phyloP scores from a whole-genome alignment of 2,113 vertebrate species.

The Zosterops pallidus region DNA sequence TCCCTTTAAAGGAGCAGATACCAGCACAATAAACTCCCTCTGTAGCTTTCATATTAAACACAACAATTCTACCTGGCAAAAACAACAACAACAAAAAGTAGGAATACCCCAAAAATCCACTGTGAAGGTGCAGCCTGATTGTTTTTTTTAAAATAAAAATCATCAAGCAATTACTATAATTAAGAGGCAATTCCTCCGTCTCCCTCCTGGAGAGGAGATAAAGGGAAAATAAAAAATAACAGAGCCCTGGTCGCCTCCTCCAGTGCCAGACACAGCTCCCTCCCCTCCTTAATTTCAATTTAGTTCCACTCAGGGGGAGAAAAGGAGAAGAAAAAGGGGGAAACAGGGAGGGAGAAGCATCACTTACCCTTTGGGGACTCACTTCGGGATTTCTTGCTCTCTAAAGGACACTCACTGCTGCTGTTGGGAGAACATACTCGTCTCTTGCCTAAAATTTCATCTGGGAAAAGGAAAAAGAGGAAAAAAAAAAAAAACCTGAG shows the following conservation, averaged over 20 bases:
- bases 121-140: neutral
- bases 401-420: slow-evolving; percentile 90
- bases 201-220: neutral
- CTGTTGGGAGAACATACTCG: slow-evolving; percentile 89
- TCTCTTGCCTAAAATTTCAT: slow-evolving; percentile 92
- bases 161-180: slow-evolving; percentile 36
- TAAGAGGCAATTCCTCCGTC: slow-evolving; percentile 13
- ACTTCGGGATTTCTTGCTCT: slow-evolving; percentile 91
- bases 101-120: neutral
- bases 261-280: neutral
- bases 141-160: neutral
- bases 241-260: neutral
- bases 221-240: neutral
- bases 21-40: slow-evolving; percentile 6
- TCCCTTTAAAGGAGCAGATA: slow-evolving; percentile 64
- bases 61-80: neutral
- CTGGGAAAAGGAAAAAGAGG: slow-evolving; percentile 53
- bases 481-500: neutral
- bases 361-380: slow-evolving; percentile 91
- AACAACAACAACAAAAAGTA: neutral
- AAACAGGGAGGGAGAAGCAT: neutral
- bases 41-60: neutral
- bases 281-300: slow-evolving; percentile 22
- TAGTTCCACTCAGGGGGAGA: slow-evolving; percentile 6
- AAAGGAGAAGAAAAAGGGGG: slow-evolving; percentile 47